Evolutionary conservation across 2,113 vertebrate species (phyloP).

Genomic region (Oryzias celebensis): DNA sequence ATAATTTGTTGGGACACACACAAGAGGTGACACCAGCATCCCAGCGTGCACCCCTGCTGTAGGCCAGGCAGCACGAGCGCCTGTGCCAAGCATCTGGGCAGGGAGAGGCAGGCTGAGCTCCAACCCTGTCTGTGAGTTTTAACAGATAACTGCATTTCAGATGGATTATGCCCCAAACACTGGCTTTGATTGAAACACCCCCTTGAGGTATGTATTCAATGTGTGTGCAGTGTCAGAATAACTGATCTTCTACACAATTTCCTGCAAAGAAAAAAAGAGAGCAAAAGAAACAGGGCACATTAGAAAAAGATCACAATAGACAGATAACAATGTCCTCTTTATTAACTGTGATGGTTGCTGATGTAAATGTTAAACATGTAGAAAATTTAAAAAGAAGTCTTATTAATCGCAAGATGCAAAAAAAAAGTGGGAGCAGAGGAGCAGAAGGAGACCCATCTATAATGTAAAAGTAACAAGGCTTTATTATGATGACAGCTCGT

Average conservation of each 20-base stretch:
- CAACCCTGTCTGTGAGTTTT: constrained; percentile 54
- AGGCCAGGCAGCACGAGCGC: constrained; percentile 47
- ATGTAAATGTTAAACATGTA: constrained; percentile 35
- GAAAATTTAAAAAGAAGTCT: constrained; percentile 31
- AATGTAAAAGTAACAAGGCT: constrained; percentile 57
- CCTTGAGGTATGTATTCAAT: constrained; percentile 55
- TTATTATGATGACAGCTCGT: constrained; percentile 58
- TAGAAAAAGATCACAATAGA: constrained; percentile 37
- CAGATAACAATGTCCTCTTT: constrained; percentile 41
- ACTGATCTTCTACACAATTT: constrained; percentile 57
- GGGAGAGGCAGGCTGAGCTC: constrained; percentile 56
- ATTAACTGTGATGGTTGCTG: constrained; percentile 41
- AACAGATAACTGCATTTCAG: constrained; percentile 68
- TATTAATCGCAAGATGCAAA: constrained; percentile 38
- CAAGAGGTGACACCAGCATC: constrained; percentile 54
- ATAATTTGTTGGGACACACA: constrained; percentile 60
- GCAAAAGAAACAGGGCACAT: constrained; percentile 31
- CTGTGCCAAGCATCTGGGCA: constrained; percentile 69
- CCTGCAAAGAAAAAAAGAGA: constrained; percentile 29
- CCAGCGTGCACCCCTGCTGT: constrained; percentile 54
- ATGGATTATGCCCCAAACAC: constrained; percentile 63
- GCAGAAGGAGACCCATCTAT: constrained; percentile 58
- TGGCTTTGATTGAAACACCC: constrained; percentile 65
- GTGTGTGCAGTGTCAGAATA: constrained; percentile 52
- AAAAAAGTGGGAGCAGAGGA: constrained; percentile 12